Evolutionary conservation across 30 jellyfish, hydroid and myxozoan genomes (phyloP), one percentile per base, ranked within the genome.

Genomic region (Sanderia malayensis): DNA sequence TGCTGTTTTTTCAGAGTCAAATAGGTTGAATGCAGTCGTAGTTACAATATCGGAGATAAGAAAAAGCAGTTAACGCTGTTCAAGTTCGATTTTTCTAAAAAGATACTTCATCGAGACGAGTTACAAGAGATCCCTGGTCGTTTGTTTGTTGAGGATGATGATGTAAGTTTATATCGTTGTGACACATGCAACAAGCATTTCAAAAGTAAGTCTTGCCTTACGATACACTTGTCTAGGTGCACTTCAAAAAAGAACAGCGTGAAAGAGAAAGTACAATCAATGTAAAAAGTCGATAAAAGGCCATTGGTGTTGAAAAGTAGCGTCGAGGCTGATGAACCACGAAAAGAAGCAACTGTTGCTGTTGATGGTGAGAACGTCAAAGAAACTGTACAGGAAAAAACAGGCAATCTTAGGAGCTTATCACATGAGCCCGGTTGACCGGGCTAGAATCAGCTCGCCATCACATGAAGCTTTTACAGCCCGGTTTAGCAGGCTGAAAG

Each of bases 311-410:
- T 33, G 81, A 41, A 69, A 24, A 0, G 81, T 0, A 44, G 44
- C 81, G 71, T 60, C 71, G 44, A 69, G 81, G 44, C 44, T 69
- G 73, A 69, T 24, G 81, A 69, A 24, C 81, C 71, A 9, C 68
- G n/a, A 57, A 57, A 57, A 57, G 31, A 65, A 66, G 33, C 71
- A 29, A 65, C 33, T 65, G 11, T n/a, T 10, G n/a, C 58, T 44
- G 58, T n/a, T 44, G 58, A 10, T 11, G 58, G n/a, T 10, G 58
- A 44, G 58, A 44, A 44, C 58, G n/a, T 10, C 11, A n/a, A 44
- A 44, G 58, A 66, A 33, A 64, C 30, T 64, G 66, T 66, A 65
- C 30, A 66, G 78, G 33, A 66, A 24, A 49, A 49, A 49, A 49
- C 8, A 49, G 64, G 64, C 64, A 24, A 2, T 49, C 64, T 4